Percentiles rank a stretch among this genome's conserved stretches.
These are phyloP conservation scores for Chlorospingus semifuscus DNA, from an alignment of 2,797 vertebrate species.

Conservation along the genomic window DNA sequence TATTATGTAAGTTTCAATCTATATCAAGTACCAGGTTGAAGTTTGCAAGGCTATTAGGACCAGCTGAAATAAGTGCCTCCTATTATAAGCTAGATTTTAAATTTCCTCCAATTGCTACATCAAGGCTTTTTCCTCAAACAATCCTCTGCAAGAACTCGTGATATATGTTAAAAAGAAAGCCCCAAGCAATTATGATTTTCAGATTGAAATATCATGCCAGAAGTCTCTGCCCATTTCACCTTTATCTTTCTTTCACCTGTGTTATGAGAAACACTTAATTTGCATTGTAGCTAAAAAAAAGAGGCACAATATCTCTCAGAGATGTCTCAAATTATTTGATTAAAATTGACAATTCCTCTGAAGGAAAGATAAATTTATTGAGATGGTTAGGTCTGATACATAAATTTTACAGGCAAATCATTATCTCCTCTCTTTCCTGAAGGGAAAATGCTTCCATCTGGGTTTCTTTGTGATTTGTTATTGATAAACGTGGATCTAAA, in stretches of 20 bases:
- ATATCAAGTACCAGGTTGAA: neutral
- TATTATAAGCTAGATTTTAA: neutral
- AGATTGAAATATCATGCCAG: neutral
- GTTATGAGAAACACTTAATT: neutral
- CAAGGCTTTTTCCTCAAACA: neutral
- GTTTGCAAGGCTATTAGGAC: neutral
- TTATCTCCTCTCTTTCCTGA: neutral
- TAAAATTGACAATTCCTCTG: neutral
- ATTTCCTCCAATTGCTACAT: neutral
- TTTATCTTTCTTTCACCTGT: neutral
- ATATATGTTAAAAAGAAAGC: neutral
- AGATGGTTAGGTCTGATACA: neutral
- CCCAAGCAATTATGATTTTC: neutral
- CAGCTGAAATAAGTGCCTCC: neutral
- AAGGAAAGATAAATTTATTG: neutral
- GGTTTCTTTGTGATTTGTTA: neutral
- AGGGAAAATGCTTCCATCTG: neutral
- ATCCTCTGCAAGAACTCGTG: neutral
- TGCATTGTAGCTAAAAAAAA: neutral
- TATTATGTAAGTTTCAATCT: neutral
- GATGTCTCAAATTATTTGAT: neutral
- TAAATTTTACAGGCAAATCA: neutral
- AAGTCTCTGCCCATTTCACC: neutral
- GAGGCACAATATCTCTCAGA: neutral
- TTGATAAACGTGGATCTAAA: neutral